These are phyloP conservation scores for Eurosta solidaginis DNA, from an alignment of 1,140 invertebrate genomes.

Conservation along the genomic window DNA sequence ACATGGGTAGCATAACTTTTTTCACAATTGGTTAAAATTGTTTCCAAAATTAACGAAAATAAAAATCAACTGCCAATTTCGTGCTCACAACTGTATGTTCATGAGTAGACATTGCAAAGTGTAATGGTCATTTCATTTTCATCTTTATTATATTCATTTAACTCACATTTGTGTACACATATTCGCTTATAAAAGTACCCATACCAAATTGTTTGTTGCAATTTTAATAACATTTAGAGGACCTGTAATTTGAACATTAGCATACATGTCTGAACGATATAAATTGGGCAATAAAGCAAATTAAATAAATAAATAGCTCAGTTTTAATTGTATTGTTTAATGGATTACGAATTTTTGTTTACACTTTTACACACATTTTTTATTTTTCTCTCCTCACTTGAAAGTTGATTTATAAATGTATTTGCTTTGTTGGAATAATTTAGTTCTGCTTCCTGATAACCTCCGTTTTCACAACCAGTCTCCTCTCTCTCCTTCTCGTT, in stretches of 20 bases:
- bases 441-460: not conserved
- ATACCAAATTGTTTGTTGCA: not conserved
- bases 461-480: not conserved
- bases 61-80: too few species aligned
- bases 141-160: not conserved
- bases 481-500: conserved; percentile 27
- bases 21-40: too few species aligned
- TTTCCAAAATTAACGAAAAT: too few species aligned
- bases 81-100: too few species aligned
- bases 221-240: not conserved
- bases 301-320: not conserved
- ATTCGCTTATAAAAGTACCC: not conserved
- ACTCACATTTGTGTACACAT: not conserved
- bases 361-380: not conserved
- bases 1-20: too few species aligned
- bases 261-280: not conserved
- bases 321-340: not conserved
- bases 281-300: not conserved
- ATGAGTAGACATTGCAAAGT: too few species aligned
- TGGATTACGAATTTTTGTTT: too few species aligned
- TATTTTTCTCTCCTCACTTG: not conserved
- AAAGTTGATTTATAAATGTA: not conserved
- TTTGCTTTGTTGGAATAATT: not conserved
- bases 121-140: not conserved
- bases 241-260: not conserved